Conservation (phyloP, 2,888 invertebrate species). For the Nudaria mundana region DNA sequence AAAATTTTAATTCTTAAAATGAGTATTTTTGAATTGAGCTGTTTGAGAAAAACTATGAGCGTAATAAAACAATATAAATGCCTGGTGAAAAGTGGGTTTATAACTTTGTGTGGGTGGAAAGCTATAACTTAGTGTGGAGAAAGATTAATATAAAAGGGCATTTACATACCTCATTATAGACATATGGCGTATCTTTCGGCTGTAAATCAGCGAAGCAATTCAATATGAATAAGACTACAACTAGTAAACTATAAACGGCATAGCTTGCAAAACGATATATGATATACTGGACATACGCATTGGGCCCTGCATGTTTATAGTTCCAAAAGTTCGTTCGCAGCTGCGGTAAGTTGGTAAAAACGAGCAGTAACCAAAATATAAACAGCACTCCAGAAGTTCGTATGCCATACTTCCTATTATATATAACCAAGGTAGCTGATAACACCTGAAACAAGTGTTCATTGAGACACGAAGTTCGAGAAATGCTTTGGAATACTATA, state of each 20-base stretch:
- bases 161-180: slow-evolving; percentile 84
- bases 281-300: slow-evolving; percentile 77
- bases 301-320: slow-evolving; percentile 48
- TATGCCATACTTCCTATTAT: slow-evolving; percentile 91
- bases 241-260: slow-evolving; percentile 87
- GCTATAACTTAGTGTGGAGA: too few species aligned
- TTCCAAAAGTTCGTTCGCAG: slow-evolving; percentile 83
- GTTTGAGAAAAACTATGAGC: too few species aligned
- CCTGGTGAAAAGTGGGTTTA: slow-evolving; percentile 34
- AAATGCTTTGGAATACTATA: too few species aligned
- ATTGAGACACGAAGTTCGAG: too few species aligned
- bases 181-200: slow-evolving; percentile 85
- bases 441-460: slow-evolving; percentile 79
- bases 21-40: too few species aligned
- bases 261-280: slow-evolving; percentile 86
- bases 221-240: slow-evolving; percentile 84
- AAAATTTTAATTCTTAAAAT: too few species aligned
- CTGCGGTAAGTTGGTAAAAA: slow-evolving; percentile 87
- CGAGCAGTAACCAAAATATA: slow-evolving; percentile 92
- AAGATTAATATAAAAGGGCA: too few species aligned
- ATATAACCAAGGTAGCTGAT: slow-evolving; percentile 84
- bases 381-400: slow-evolving; percentile 94
- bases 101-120: too few species aligned
- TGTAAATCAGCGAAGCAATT: slow-evolving; percentile 89
- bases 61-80: not conserved